Evolutionary conservation across 2,888 invertebrate genomes (phyloP), one percentile per base, ranked within the genome.

Genomic region (Steinernema scapterisci): DNA sequence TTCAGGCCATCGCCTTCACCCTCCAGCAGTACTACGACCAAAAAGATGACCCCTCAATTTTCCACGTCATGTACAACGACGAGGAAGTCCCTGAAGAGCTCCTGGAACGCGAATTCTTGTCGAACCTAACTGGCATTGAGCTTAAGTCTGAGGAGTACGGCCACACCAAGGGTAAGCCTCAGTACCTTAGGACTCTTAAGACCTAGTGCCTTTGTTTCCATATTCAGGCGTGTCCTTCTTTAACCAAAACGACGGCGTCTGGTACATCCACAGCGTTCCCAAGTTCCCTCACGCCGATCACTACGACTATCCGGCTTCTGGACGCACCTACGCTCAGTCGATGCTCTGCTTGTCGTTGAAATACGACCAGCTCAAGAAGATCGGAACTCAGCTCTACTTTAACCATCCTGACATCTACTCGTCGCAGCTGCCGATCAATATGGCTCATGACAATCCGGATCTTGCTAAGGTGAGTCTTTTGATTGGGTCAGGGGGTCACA

Each of bases 221-320:
- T 3, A 31, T 63, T 31, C n/a, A 63, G 83, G 84, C 74, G 90
- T 95, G 3, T 89, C 93, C 70, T 92, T 92, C 0, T 92, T 93
- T 85, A 90, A 91, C 73, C 89, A 90, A n/a, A 91, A 91, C 11
- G 80, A 83, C 16, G 95, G 95, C 2, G 91, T 95, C 82, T 97
- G 96, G 95, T 88, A 97, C 75, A 91, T 95, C 52, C 96, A 97
- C 89, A 95, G 95, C 25, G 93, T 95, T 16, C 97, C 97, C 0
- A 91, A 92, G 83, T 97, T 92, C 89, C 95, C 95, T 0, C 78
- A 78, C 54, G 78, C 81, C 13, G 77, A 80, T 0, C 71, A 75
- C 52, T 84, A 92, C 85, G 87, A 84, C 27, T 95, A 93, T 89
- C 95, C 95, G 0, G 77, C 89, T 0, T 92, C 91, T 0, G 95